Evolutionary conservation across 2,888 invertebrate genomes (phyloP).

Genomic region (Scaptomyza caliginosa): DNA sequence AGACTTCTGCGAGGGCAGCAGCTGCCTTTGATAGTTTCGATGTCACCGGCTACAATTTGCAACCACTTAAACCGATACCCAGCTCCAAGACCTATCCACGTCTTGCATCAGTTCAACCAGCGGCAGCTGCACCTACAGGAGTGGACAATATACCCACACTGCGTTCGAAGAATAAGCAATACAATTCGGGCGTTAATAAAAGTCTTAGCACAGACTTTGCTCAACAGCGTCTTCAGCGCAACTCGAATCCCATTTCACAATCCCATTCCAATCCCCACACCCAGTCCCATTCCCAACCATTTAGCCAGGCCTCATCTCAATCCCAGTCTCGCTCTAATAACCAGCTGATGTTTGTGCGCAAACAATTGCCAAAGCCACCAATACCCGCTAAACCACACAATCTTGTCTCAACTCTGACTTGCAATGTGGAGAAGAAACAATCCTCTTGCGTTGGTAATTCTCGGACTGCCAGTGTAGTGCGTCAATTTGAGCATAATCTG

Average conservation of each 20-base stretch:
- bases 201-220: slow-evolving; percentile 84
- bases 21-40: slow-evolving; percentile 83
- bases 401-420: slow-evolving; percentile 74
- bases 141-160: slow-evolving; percentile 82
- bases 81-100: slow-evolving; percentile 82
- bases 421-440: slow-evolving; percentile 67
- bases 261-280: background rate
- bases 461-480: slow-evolving; percentile 82
- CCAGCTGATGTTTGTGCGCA: slow-evolving; percentile 70
- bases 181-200: slow-evolving; percentile 82
- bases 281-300: background rate
- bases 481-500: slow-evolving; percentile 85
- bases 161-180: slow-evolving; percentile 82
- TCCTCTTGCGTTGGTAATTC: slow-evolving; percentile 47
- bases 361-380: slow-evolving; percentile 79
- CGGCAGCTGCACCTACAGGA: background rate
- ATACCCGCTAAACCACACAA: slow-evolving; percentile 82
- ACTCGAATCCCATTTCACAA: slow-evolving; percentile 60
- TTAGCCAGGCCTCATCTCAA: background rate
- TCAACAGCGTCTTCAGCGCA: slow-evolving; percentile 80
- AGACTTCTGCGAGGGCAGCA: slow-evolving; percentile 42
- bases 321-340: slow-evolving; percentile 10
- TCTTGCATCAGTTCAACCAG: slow-evolving; percentile 49
- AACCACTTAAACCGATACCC: slow-evolving; percentile 72
- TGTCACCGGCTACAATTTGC: slow-evolving; percentile 83